Percentiles rank a stretch among this genome's conserved stretches.
Evolutionary conservation across 30 jellyfish, hydroid and myxozoan genomes (phyloP).

Genomic region (Catostylus mosaicus): DNA sequence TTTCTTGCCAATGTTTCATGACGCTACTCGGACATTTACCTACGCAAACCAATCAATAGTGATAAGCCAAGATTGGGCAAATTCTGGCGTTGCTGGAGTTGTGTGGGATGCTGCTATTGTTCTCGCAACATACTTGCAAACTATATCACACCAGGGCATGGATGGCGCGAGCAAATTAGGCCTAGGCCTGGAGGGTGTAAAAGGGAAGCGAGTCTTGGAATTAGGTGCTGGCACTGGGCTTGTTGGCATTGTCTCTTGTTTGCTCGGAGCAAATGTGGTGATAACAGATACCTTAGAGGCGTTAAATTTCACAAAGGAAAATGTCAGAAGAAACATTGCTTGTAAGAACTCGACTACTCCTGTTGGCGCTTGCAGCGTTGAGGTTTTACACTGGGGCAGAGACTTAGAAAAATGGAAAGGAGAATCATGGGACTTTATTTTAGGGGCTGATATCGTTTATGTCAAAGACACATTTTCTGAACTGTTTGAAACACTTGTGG

Average conservation of each 20-base stretch:
- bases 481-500: constrained; percentile 62
- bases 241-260: constrained; percentile 79
- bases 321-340: constrained; percentile 49
- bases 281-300: constrained; percentile 74
- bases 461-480: constrained; percentile 63
- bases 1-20: constrained; percentile 44
- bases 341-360: background rate
- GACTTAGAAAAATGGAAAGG: constrained; percentile 61
- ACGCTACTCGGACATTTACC: constrained; percentile 57
- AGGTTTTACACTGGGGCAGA: constrained; percentile 75
- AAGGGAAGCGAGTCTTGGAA: constrained; percentile 69
- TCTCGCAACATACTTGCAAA: constrained; percentile 62
- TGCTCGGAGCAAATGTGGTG: constrained; percentile 68
- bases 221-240: constrained; percentile 96
- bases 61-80: constrained; percentile 72
- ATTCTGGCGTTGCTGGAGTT: constrained; percentile 93
- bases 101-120: constrained; percentile 96
- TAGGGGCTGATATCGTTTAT: constrained; percentile 92
- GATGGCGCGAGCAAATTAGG: constrained; percentile 8
- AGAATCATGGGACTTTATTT: constrained; percentile 70
- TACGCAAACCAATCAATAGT: constrained; percentile 32
- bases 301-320: constrained; percentile 38
- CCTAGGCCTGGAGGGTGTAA: background rate
- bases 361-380: constrained; percentile 17
- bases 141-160: constrained; percentile 10